Evolutionary conservation across 2,113 vertebrate species (phyloP), one percentile per base, ranked within the genome.

Genomic region (Nibea albiflora): DNA sequence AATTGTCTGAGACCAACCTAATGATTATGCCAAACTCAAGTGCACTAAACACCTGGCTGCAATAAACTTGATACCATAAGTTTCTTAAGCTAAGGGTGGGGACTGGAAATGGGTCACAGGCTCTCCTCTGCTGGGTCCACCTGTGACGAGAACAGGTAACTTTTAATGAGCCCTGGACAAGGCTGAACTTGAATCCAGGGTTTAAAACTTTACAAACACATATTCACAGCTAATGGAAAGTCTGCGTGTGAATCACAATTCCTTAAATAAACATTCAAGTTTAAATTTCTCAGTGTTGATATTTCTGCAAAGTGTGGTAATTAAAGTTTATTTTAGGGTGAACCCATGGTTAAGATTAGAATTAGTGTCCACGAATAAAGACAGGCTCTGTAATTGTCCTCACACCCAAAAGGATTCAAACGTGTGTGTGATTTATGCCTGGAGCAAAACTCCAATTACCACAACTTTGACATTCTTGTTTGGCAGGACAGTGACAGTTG

Each of bases 1-100:
- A 93, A 93, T 90, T 90, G 89, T 88, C 88, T 90, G 92, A 87
- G 75, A 91, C 88, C 83, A 61, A 78, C 68, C 83, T 85, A 86
- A 93, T 90, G 89, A 90, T 81, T 80, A 75, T 78, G 75, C 76
- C 85, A 87, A 88, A 86, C 74, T 85, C 78, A 85, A 88, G 79
- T 47, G 86, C 77, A 76, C 60, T 83, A 70, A 92, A 91, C 92
- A 93, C 91, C 92, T 92, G 92, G 91, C 78, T 81, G 81, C 77
- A 54, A 90, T 87, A 85, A 88, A 86, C 73, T 46, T 14, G 17
- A 71, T 76, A 62, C 80, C 58, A 44, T 54, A 53, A 68, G 44
- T 78, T 87, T 80, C 72, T 85, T 70, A 75, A 81, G 31, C 53
- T 74, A 73, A 85, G 78, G 74, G 63, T 24, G 35, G 52, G 63